Base-by-base conservation (phyloP, 1,140 invertebrate genomes). In the Zelostemma sp. region DNA sequence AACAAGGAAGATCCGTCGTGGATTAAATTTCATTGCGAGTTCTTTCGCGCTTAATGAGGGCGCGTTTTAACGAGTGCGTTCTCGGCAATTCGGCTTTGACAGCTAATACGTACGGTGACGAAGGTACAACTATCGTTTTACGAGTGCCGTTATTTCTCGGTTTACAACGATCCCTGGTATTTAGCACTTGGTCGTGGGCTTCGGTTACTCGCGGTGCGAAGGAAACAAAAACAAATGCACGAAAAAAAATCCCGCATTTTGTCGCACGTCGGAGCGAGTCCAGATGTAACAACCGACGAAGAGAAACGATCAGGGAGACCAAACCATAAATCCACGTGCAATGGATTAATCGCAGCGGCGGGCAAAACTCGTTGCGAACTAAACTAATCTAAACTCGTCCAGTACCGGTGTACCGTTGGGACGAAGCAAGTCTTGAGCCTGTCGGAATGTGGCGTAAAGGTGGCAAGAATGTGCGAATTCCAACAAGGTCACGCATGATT, bases 381-480 rank as follows among this genome's bases (percentile, higher is more conserved):
- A 81, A 82, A 83, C 80, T 82, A 83, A 83, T 83, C 79, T 83
- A 81, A 83, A 83, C 81, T 83, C 81, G 78, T 77, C 75, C 69
- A 73, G 70, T 64, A 72, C 74, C 69, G 73, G 66, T 70, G n/a
- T n/a, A 76, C 68, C 68, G 58, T 59, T 33, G 70, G 67, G 63
- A 68, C 66, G 56, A 63, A 61, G 64, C 78, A 74, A 68, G 67
- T 63, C 67, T 62, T 65, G 72, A 51, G 45, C 66, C 56, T 57
- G 51, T 68, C 53, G 64, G 62, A 68, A 68, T 35, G 51, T 17
- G 18, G 19, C 48, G 60, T 50, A 17, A 45, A 62, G 25, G 58
- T 48, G 65, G 62, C 65, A 62, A 62, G 65, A 62, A 62, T 68
- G 62, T 62, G 51, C 40, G 21, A 53, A 43, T 58, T 57, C 41